Evolutionary conservation across 2,113 vertebrate genomes (phyloP).

Genomic region (Mus pahari): DNA sequence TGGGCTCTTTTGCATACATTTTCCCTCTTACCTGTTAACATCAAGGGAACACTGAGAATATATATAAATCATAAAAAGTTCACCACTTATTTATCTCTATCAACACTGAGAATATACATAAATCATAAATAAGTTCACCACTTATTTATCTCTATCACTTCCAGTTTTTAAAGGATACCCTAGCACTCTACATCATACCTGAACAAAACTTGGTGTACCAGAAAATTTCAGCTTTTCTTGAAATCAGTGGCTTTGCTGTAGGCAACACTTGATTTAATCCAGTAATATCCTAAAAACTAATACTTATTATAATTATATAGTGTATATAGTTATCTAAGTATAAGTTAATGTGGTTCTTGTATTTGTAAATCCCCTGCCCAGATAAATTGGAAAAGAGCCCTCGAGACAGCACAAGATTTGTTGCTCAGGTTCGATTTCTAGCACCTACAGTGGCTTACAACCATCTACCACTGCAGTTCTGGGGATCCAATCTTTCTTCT

Average conservation of each 20-base stretch:
- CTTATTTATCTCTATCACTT: not conserved
- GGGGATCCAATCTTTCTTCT: not conserved
- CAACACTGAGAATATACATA: not conserved
- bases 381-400: not conserved
- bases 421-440: too few species aligned
- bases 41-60: conserved; percentile 25
- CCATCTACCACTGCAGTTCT: not conserved
- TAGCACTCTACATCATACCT: not conserved
- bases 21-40: conserved; percentile 22
- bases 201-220: conserved; percentile 29
- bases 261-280: not conserved
- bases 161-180: not conserved
- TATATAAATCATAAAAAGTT: conserved; percentile 1
- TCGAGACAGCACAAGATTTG: not conserved
- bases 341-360: conserved; percentile 24
- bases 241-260: conserved; percentile 23
- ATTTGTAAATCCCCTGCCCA: not conserved
- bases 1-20: not conserved
- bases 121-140: not conserved
- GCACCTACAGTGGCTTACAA: not conserved
- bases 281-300: not conserved
- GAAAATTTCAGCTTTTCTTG: conserved; percentile 50
- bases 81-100: not conserved
- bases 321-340: not conserved
- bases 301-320: not conserved